Evolutionary conservation across 2,888 invertebrate species (phyloP), one percentile per base, ranked within the genome.

Genomic region (Caenorhabditis sp.): DNA sequence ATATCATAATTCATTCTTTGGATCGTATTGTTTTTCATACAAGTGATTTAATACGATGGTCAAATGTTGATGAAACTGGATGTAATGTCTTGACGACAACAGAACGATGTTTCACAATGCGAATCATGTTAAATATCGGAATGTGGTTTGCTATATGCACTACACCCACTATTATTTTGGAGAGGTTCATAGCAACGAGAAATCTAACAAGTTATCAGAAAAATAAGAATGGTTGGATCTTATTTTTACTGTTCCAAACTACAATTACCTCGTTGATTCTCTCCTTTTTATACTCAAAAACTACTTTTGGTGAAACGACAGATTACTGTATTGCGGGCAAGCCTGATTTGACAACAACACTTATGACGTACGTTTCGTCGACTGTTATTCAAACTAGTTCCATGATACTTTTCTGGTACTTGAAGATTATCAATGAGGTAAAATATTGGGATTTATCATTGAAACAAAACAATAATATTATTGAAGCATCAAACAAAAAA

Each of bases 351-450:
- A 49, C 19, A 8, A 14, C 17, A 14, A 49, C 49, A 8, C 14
- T 49, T 4, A 8, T 49, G 17, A 19, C 49, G 17, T 19, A n/a
- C 19, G 14, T 4, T 8, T 49, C 49, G 26, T 43, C 66, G n/a
- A 55, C 57, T 23, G 17, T 66, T 1, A 57, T 66, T 1, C 66
- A 66, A 31, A 61, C 60, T 23, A n/a, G 54, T 8, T 66, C 60
- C 17, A 55, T 61, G 31, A 43, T 59, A 17, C 54, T 26, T 24
- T 61, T 57, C 21, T 23, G 61, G 14, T 61, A 57, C 12, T 36
- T 66, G 54, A 49, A 57, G 14, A 31, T 61, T n/a, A 37, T 54
- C 24, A 66, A 66, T 55, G 49, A 61, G 36, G 66, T 61, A 23
- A 17, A 57, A 31, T n/a, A n/a, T n/a, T n/a, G n/a, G n/a, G n/a